Evolutionary conservation across 2,113 vertebrate species (phyloP).

Genomic region (Silurus asotus): DNA sequence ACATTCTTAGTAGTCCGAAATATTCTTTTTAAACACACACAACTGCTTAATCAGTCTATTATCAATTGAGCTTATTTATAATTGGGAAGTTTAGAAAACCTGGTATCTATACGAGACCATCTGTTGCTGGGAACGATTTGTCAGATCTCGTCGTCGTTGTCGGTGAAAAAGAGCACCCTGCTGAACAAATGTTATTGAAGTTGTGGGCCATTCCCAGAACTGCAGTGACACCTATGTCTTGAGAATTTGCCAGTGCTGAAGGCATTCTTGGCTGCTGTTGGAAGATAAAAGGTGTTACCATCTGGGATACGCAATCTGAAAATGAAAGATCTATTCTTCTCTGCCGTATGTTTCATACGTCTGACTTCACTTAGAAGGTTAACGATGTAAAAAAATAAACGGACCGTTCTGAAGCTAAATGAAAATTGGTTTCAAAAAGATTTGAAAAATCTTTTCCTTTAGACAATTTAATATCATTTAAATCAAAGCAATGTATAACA

Average conservation of each 20-base stretch:
- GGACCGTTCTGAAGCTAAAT: not conserved
- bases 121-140: not conserved
- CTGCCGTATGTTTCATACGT: not conserved
- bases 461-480: too few species aligned
- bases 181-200: slow-evolving; percentile 11
- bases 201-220: not conserved
- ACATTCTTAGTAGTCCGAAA: too few species aligned
- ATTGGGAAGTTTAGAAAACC: not conserved
- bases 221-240: not conserved
- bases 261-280: not conserved
- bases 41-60: not conserved
- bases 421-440: not conserved
- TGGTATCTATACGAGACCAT: not conserved
- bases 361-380: not conserved
- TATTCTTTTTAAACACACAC: not conserved
- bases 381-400: not conserved
- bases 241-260: not conserved
- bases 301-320: not conserved
- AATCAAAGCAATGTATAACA: too few species aligned
- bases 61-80: not conserved
- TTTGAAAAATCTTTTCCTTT: not conserved
- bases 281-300: slow-evolving; percentile 10
- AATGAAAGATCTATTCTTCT: not conserved
- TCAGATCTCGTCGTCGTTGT: not conserved
- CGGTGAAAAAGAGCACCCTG: not conserved